Percentiles rank a stretch among this genome's conserved stretches.
phyloP scores from a whole-genome alignment of 92 coral and sea anemone species.

The Epizoanthus ramosus region DNA sequence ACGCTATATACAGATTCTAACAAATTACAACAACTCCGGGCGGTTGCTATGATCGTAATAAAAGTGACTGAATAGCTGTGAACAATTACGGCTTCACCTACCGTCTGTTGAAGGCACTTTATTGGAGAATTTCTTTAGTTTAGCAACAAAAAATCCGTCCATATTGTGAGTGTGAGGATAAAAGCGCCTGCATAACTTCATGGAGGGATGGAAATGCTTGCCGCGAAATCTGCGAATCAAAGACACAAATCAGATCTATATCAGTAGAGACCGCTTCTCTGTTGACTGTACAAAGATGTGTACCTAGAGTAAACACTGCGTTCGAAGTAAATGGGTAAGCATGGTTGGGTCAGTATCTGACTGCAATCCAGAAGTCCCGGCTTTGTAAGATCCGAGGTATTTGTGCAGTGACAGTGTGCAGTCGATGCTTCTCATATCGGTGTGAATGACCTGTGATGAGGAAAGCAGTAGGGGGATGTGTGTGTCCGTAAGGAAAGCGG shows the following conservation, averaged over 20 bases:
- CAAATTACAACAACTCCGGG: too few species aligned
- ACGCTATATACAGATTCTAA: too few species aligned
- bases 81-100: slow-evolving; percentile 7
- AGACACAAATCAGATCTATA: neutral
- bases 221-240: slow-evolving; percentile 79
- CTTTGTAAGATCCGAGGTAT: neutral
- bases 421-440: neutral
- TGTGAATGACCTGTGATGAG: neutral
- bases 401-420: neutral
- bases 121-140: slow-evolving; percentile 94
- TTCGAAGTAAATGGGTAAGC: too few species aligned
- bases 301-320: too few species aligned
- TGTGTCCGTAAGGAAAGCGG: too few species aligned
- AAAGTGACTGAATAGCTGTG: neutral
- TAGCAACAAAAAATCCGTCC: slow-evolving; percentile 98
- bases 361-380: too few species aligned
- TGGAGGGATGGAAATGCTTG: slow-evolving; percentile 87
- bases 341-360: too few species aligned
- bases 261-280: neutral
- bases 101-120: slow-evolving; percentile 72
- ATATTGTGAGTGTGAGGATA: slow-evolving; percentile 94
- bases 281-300: too few species aligned
- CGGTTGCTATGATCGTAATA: neutral
- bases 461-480: too few species aligned
- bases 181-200: slow-evolving; percentile 82